phyloP scores from a whole-genome alignment of 2,888 invertebrate species.

The Ellobium chinense region DNA sequence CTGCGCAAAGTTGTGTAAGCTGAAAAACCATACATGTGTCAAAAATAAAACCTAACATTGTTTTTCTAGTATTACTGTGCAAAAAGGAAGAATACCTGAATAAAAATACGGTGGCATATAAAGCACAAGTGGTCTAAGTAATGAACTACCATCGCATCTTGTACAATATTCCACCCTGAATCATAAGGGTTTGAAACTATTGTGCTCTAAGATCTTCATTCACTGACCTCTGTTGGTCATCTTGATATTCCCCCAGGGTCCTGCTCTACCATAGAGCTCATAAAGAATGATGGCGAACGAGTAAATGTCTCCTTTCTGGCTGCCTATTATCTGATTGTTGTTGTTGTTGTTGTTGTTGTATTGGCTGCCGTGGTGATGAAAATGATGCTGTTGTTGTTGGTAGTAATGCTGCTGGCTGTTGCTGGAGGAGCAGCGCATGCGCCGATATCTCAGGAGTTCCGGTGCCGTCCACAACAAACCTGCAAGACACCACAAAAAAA shows the following conservation, averaged over 20 bases:
- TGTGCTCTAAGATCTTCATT: not conserved
- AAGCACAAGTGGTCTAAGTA: no score
- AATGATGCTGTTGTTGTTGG: not conserved
- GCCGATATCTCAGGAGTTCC: slow-evolving; percentile 82
- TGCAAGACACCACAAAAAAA: no score
- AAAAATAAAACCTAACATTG: no score
- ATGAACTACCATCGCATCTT: no score
- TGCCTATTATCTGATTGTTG: slow-evolving; percentile 80
- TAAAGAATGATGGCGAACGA: slow-evolving; percentile 82
- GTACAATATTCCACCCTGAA: no score
- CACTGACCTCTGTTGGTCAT: slow-evolving; percentile 89
- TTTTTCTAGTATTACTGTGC: no score
- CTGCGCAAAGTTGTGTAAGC: no score
- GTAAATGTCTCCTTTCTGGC: slow-evolving; percentile 86
- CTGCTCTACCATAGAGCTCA: slow-evolving; percentile 75
- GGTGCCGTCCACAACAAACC: slow-evolving; percentile 98
- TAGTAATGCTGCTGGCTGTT: not conserved
- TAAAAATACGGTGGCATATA: no score
- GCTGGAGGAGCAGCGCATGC: slow-evolving; percentile 45
- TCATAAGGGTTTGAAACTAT: not conserved
- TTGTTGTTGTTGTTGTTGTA: not conserved
- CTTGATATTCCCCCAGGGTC: slow-evolving; percentile 82
- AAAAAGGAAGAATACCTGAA: no score
- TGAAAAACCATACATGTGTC: no score
- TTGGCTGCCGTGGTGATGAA: not conserved